Evolutionary conservation across 64 coral and sea anemone species (phyloP).

Genomic region (Pocillopora damicornis): DNA sequence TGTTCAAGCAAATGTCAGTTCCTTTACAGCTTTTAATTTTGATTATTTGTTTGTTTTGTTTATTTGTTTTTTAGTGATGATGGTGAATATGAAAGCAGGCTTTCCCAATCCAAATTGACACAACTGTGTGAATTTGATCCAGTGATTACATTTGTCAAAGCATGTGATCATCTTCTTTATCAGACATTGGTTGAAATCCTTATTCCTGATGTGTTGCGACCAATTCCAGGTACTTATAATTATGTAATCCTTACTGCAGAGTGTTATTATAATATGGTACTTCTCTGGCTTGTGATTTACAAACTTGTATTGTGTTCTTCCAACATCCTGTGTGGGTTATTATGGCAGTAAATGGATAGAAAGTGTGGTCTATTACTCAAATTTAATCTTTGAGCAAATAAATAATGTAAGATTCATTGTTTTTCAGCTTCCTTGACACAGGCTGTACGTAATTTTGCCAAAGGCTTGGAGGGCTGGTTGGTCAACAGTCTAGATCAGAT

Average conservation of each 20-base stretch:
- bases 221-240: constrained; percentile 83
- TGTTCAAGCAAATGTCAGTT: too few relatives aligned
- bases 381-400: too few relatives aligned
- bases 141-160: constrained; percentile 82
- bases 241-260: too few relatives aligned
- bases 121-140: constrained; percentile 89
- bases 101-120: constrained; percentile 79
- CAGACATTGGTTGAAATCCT: constrained; percentile 94
- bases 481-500: constrained; percentile 73
- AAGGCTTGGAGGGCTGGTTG: constrained; percentile 87
- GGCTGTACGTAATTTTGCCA: constrained; percentile 98
- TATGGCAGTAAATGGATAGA: too few relatives aligned
- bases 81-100: constrained; percentile 81
- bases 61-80: constrained; percentile 58
- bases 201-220: constrained; percentile 95
- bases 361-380: too few relatives aligned
- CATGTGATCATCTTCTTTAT: constrained; percentile 91
- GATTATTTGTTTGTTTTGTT: neutral
- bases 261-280: too few relatives aligned
- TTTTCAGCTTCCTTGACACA: constrained; percentile 88
- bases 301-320: too few relatives aligned
- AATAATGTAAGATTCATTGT: too few relatives aligned
- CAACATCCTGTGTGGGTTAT: too few relatives aligned
- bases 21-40: neutral
- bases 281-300: too few relatives aligned